phyloP scores from a whole-genome alignment of 2,888 invertebrate species.

The Axea sp. region DNA sequence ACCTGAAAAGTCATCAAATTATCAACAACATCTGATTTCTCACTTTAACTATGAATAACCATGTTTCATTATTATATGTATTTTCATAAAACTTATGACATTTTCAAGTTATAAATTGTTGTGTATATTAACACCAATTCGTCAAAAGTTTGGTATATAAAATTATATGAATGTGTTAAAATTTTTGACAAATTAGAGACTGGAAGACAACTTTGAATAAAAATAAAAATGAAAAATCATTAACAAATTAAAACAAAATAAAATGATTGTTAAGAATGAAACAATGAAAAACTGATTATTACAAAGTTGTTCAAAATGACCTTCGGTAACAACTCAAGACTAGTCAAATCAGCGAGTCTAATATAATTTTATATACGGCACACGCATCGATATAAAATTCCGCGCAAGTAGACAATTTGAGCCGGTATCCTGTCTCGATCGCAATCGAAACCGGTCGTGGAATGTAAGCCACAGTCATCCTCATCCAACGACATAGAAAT shows the following conservation, averaged over 20 bases:
- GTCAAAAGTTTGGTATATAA: conserved; percentile 23
- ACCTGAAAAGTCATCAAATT: conserved; percentile 40
- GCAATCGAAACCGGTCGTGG: conserved; percentile 70
- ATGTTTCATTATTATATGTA: not conserved
- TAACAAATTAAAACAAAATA: conserved; percentile 6
- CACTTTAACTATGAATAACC: too few species aligned
- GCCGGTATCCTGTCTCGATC: conserved; percentile 50
- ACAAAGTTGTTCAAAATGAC: conserved; percentile 18
- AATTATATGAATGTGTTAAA: conserved; percentile 32
- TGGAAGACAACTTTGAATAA: conserved; percentile 41
- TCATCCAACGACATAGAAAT: conserved; percentile 77
- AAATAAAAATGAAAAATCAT: conserved; percentile 5
- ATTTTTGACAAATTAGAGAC: conserved; percentile 27
- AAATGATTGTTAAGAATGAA: conserved; percentile 1
- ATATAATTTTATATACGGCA: conserved; percentile 48
- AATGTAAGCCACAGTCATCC: conserved; percentile 78
- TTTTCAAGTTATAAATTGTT: conserved; percentile 27
- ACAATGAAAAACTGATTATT: conserved; percentile 3
- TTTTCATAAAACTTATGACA: conserved; percentile 31
- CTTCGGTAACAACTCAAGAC: conserved; percentile 38
- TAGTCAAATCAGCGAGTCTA: conserved; percentile 41
- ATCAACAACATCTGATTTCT: not conserved
- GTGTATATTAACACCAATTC: conserved; percentile 23
- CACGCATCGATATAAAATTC: conserved; percentile 38
- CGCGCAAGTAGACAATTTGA: conserved; percentile 59